A percentile compares a stretch with the other conserved stretches of the same genome.
These are phyloP conservation scores for Tetramorium parvispinum DNA, from an alignment of 1,140 invertebrate species.

Conservation along the genomic window DNA sequence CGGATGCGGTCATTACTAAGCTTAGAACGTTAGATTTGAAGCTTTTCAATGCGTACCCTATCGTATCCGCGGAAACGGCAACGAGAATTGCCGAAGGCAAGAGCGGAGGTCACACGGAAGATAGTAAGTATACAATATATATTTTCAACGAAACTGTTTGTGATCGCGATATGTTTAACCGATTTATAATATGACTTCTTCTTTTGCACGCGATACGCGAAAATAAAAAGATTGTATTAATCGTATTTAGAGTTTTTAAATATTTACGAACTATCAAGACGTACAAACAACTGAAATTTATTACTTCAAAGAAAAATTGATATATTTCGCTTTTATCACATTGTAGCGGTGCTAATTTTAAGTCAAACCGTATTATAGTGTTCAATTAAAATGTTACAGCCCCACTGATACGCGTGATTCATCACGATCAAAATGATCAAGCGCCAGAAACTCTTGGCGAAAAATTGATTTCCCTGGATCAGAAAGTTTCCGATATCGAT, in stretches of 20 bases:
- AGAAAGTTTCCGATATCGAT: conserved; percentile 93
- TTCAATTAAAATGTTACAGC: conserved; percentile 67
- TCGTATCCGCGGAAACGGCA: conserved; percentile 74
- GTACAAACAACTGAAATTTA: background rate
- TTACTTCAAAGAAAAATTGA: background rate
- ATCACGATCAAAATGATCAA: conserved; percentile 77
- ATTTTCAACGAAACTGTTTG: background rate
- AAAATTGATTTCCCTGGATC: conserved; percentile 89
- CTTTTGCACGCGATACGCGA: background rate
- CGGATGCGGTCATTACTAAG: conserved; percentile 92
- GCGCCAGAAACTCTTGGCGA: conserved; percentile 77
- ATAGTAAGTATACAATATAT: conserved; percentile 59
- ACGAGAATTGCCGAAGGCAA: conserved; percentile 75
- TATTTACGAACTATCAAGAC: background rate
- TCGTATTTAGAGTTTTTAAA: background rate
- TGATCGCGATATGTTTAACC: background rate
- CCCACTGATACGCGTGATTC: conserved; percentile 80
- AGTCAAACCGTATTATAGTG: background rate
- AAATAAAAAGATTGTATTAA: background rate
- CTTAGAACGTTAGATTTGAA: conserved; percentile 90
- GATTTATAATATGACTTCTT: background rate
- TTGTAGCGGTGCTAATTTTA: background rate
- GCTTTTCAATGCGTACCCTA: conserved; percentile 87
- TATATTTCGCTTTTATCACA: background rate
- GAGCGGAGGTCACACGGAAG: conserved; percentile 72